Conservation (phyloP, 2,797 vertebrate species). For the Coregonus suidteri region DNA sequence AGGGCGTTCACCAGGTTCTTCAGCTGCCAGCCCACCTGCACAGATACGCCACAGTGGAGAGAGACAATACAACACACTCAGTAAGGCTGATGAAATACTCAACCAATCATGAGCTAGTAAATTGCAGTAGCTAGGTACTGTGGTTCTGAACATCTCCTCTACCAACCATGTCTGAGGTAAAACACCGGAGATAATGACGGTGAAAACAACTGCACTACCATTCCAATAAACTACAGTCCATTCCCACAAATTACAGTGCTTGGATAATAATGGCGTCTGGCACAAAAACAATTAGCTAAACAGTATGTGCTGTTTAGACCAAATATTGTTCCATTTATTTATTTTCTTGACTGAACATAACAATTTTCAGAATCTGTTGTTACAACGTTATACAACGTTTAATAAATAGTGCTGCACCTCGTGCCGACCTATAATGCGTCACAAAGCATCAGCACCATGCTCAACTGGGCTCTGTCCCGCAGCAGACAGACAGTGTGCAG, state of each 20-base stretch:
- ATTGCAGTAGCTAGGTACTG: not conserved
- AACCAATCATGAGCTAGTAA: not conserved
- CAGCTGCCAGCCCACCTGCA: conserved; percentile 82
- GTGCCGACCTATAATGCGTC: not conserved
- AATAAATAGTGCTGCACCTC: not conserved
- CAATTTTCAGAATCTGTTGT: not conserved
- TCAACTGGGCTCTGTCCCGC: not conserved
- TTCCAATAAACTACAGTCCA: not conserved
- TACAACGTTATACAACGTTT: not conserved
- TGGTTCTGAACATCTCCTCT: not conserved
- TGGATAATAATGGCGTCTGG: too few species aligned
- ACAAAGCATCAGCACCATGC: conserved; percentile 1
- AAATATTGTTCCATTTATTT: not conserved
- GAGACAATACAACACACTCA: not conserved
- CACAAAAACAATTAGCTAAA: too few species aligned
- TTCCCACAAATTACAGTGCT: not conserved
- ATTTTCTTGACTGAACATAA: not conserved
- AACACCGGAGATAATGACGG: not conserved
- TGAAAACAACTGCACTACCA: not conserved
- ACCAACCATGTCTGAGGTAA: not conserved
- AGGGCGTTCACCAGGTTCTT: conserved; percentile 86
- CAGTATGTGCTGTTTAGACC: too few species aligned
- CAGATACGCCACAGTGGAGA: not conserved
- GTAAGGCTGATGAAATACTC: not conserved
- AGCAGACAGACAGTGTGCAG: not conserved